Conservation (phyloP, 2,797 vertebrate genomes). For the Pangasius krempfi region DNA sequence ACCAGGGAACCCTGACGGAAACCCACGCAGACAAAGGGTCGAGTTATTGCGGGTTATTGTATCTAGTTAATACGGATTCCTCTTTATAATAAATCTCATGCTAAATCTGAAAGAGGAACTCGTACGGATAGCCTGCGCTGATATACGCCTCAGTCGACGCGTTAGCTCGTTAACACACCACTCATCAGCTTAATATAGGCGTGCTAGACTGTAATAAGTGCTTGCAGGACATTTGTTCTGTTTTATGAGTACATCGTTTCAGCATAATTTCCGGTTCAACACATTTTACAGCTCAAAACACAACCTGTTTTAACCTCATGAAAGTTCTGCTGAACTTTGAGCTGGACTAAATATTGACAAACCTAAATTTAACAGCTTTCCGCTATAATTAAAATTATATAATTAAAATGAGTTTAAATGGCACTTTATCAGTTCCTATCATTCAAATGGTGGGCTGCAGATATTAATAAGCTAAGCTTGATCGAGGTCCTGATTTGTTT, state of each 20-base stretch:
- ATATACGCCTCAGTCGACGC: neutral
- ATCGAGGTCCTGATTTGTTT: neutral
- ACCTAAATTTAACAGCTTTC: neutral
- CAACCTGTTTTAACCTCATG: neutral
- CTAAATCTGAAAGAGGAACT: no score
- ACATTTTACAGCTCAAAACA: neutral
- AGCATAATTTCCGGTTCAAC: no score
- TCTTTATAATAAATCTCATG: no score
- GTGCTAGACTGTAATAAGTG: neutral
- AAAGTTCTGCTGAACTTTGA: neutral
- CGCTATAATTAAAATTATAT: neutral
- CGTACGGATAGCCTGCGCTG: neutral
- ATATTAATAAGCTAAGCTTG: neutral
- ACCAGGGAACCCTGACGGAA: no score
- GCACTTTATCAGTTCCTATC: neutral
- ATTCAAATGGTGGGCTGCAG: neutral
- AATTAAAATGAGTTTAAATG: neutral
- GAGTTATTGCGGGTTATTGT: no score
- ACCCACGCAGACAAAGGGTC: no score
- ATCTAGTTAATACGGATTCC: neutral
- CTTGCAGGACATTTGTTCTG: neutral
- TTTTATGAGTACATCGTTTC: no score
- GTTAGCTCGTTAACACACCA: neutral
- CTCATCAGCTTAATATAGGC: no score
- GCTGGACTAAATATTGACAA: neutral